phyloP scores from a whole-genome alignment of 2,113 vertebrate genomes.

The Engraulis encrasicolus region DNA sequence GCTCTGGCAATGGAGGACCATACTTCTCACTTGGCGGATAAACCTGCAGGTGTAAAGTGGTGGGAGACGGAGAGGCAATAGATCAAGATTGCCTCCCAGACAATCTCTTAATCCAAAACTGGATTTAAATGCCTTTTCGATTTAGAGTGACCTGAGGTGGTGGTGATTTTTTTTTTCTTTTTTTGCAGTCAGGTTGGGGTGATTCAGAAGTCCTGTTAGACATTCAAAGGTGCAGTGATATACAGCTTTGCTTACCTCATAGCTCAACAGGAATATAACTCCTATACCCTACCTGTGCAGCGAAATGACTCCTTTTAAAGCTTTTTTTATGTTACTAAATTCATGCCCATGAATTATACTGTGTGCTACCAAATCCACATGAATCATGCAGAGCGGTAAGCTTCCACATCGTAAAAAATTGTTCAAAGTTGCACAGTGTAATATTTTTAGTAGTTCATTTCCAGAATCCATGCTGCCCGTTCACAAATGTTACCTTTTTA shows the following conservation, averaged over 20 bases:
- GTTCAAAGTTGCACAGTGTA: no score
- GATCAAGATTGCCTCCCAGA: slow-evolving; percentile 17
- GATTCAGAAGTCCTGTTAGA: background rate
- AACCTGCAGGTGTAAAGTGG: slow-evolving; percentile 24
- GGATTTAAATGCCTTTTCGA: slow-evolving; percentile 19
- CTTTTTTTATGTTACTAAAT: no score
- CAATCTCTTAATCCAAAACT: slow-evolving; percentile 1
- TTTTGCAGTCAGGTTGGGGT: background rate
- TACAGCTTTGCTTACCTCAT: background rate
- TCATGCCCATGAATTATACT: background rate
- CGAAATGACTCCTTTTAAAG: background rate
- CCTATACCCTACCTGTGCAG: background rate
- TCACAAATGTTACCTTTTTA: no score
- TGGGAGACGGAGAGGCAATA: background rate
- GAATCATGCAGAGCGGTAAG: background rate
- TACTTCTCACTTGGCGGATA: slow-evolving; percentile 30
- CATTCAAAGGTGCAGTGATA: background rate
- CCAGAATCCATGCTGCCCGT: no score
- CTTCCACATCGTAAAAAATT: no score
- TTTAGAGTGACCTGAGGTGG: slow-evolving; percentile 20
- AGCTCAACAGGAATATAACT: background rate
- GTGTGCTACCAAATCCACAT: background rate
- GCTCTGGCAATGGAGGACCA: slow-evolving; percentile 22
- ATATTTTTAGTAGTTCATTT: no score
- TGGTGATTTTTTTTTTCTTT: no score